phyloP scores from a whole-genome alignment of 2,888 invertebrate species.

The Leptinotarsa tumamoca region DNA sequence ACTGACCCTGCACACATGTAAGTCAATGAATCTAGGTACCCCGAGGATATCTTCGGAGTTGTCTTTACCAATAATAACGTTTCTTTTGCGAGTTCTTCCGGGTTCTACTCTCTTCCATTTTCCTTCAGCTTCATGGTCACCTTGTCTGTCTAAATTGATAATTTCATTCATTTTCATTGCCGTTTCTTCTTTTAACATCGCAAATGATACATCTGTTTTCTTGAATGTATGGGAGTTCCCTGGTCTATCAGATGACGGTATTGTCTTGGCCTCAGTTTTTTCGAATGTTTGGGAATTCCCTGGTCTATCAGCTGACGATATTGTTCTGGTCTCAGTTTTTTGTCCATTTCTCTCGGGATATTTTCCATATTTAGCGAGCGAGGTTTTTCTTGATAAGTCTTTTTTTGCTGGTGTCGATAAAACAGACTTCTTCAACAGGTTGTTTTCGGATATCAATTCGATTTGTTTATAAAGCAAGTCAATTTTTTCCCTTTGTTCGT shows the following conservation, averaged over 20 bases:
- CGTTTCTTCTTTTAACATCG: background rate
- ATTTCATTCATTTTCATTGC: slow-evolving; percentile 8
- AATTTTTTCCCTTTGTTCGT: background rate
- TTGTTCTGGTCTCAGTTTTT: background rate
- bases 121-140: background rate
- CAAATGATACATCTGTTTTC: background rate
- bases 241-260: background rate
- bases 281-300: background rate
- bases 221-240: background rate
- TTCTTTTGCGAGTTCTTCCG: background rate
- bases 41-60: slow-evolving; percentile 6
- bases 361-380: background rate
- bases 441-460: background rate
- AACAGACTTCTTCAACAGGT: background rate
- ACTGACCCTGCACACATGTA: slow-evolving; percentile 20
- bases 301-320: background rate
- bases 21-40: slow-evolving; percentile 18
- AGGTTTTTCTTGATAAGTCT: background rate
- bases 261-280: background rate
- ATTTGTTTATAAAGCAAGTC: background rate
- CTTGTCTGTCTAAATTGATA: slow-evolving; percentile 11
- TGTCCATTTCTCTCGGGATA: background rate
- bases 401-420: background rate
- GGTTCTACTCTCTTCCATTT: slow-evolving; percentile 14
- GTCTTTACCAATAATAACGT: slow-evolving; percentile 19